Evolutionary conservation across 2,888 invertebrate genomes (phyloP).

Genomic region (Lepidocyrtoides sp.): DNA sequence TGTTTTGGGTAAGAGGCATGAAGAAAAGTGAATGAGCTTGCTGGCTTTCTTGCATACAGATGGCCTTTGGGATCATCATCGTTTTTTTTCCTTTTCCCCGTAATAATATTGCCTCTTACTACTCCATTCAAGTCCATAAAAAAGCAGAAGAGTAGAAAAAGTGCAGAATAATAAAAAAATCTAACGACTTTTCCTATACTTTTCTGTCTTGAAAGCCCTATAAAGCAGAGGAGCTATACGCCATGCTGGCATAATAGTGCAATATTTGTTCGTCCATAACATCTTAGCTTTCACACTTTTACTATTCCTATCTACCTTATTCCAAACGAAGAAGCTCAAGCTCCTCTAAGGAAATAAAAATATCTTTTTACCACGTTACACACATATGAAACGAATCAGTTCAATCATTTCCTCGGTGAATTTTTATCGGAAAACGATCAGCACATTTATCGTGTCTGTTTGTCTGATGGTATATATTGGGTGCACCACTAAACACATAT

Average conservation of each 20-base stretch:
- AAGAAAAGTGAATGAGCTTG: slow-evolving; percentile 43
- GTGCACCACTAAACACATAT: no score
- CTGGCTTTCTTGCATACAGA: slow-evolving; percentile 66
- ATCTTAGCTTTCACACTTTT: slow-evolving; percentile 25
- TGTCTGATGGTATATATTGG: neutral
- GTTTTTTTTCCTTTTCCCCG: slow-evolving; percentile 35
- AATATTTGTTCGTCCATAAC: neutral
- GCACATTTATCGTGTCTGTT: neutral
- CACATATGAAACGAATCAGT: slow-evolving; percentile 38
- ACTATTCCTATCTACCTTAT: neutral
- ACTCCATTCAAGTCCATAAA: slow-evolving; percentile 61
- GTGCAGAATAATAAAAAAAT: slow-evolving; percentile 60
- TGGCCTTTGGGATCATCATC: slow-evolving; percentile 59
- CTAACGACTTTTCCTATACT: slow-evolving; percentile 55
- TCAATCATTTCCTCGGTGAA: slow-evolving; percentile 6
- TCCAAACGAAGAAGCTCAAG: neutral
- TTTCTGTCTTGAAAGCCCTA: neutral
- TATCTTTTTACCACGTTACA: slow-evolving; percentile 40
- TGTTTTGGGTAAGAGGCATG: neutral
- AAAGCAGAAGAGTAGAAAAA: no score
- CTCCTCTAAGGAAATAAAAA: neutral
- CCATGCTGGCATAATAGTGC: neutral
- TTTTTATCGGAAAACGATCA: slow-evolving; percentile 19
- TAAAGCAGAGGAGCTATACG: neutral
- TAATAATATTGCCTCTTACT: slow-evolving; percentile 64